phyloP scores from a whole-genome alignment of 2,888 invertebrate genomes.

The Caenorhabditis angaria region DNA sequence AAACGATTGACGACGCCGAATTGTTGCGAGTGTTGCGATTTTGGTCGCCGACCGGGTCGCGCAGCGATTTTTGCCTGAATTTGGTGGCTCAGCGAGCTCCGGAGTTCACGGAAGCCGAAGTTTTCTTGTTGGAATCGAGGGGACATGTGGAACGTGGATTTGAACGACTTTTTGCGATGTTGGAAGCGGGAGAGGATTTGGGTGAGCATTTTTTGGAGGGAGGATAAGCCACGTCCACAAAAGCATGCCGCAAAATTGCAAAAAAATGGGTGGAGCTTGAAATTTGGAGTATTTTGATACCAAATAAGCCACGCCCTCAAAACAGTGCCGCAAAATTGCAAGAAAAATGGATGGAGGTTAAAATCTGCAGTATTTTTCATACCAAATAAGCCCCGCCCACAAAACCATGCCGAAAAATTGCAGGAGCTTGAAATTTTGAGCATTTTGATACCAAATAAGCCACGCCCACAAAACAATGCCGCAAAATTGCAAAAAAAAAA shows the following conservation, averaged over 20 bases:
- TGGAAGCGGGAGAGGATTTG: constrained; percentile 14
- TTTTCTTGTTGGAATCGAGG: constrained; percentile 54
- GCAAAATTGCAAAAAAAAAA: no score
- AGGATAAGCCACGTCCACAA: constrained; percentile 33
- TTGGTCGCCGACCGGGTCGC: constrained; percentile 63
- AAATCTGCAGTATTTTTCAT: no score
- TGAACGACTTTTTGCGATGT: constrained; percentile 50
- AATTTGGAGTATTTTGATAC: not conserved
- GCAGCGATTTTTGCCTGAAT: constrained; percentile 63
- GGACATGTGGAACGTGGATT: constrained; percentile 56
- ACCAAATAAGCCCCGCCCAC: no score
- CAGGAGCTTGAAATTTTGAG: no score
- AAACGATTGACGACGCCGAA: constrained; percentile 25
- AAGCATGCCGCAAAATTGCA: no score
- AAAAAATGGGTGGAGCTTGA: not conserved
- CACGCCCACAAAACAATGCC: no score
- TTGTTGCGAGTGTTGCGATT: constrained; percentile 49
- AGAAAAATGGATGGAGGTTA: no score
- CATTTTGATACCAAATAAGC: no score
- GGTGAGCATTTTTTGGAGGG: constrained; percentile 9
- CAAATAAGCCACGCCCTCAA: no score
- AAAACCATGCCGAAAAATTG: no score
- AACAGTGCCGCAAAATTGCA: no score
- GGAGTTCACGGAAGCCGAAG: constrained; percentile 25
- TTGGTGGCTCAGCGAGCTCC: constrained; percentile 32